Evolutionary conservation across 1,140 invertebrate genomes (phyloP), one percentile per base, ranked within the genome.

Genomic region (Philotrypesis tridentata): DNA sequence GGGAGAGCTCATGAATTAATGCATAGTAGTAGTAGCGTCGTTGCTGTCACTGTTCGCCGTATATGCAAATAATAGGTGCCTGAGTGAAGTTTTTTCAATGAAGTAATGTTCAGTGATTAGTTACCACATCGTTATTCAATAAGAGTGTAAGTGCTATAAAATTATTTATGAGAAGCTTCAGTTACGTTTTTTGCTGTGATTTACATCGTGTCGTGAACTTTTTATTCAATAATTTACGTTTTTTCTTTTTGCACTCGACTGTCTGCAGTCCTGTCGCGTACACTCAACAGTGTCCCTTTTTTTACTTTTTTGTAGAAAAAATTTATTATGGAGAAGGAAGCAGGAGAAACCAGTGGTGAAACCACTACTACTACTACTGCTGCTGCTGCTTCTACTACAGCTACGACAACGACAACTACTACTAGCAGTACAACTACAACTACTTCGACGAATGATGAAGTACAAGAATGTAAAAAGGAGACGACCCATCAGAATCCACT

Each of bases 381-480:
- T 48, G n/a, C 37, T 31, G 48, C 37, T 55, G 29, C 21, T 55
- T 29, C 21, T 37, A 25, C 31, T 21, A 12, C 67, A 17, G 11
- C 67, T 21, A 70, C 67, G 3, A 31, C 27, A 21, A 70, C 67
- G 0, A 33, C 31, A 37, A 70, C 67, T 31, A 33, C 29, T 33
- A 70, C 31, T n/a, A 70, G 8, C 21, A 37, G 12, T 70, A 7
- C 31, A 4, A 6, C 67, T 21, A 31, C 14, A 25, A 23, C 23
- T 23, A 14, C 23, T 43, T 7, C 31, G 1, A 12, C 37, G 17
- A 55, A 14, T 23, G 80, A 82, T 55, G 75, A 82, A 43, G 76
- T 31, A 48, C 80, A 78, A 65, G 80, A 82, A 14, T 55, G 29
- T 78, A 78, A 73, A 82, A 82, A 72, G 33, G 80, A 82, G 55